Evolutionary conservation across 2,797 vertebrate genomes (phyloP).

Genomic region (Taenioides sp.): DNA sequence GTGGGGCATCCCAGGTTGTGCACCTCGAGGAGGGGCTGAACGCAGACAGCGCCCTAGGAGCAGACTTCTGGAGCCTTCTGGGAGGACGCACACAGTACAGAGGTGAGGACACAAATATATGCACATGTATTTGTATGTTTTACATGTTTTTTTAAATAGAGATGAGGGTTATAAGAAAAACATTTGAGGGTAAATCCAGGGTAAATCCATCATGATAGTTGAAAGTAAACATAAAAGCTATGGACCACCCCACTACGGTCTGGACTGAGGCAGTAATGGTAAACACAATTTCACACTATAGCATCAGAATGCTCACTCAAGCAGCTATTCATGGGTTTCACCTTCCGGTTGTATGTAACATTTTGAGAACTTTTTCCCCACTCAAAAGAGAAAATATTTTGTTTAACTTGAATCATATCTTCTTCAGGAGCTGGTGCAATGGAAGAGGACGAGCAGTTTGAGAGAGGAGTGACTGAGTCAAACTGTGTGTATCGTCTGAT

Average conservation of each 20-base stretch:
- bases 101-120: conserved; percentile 57
- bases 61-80: conserved; percentile 80
- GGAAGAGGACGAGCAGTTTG: conserved; percentile 79
- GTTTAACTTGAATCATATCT: neutral
- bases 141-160: neutral
- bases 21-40: conserved; percentile 78
- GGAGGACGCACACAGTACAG: conserved; percentile 73
- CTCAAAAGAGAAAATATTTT: too few species aligned
- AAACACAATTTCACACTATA: too few species aligned
- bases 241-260: too few species aligned
- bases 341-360: too few species aligned
- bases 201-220: neutral
- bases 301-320: too few species aligned
- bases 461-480: conserved; percentile 76
- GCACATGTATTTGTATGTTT: neutral
- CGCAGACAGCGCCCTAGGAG: conserved; percentile 58
- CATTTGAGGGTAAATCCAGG: neutral
- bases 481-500: conserved; percentile 81
- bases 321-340: too few species aligned
- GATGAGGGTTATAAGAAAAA: neutral
- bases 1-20: conserved; percentile 64
- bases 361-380: too few species aligned
- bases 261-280: too few species aligned
- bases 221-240: too few species aligned
- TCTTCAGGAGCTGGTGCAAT: conserved; percentile 64